Conservation (phyloP, 2,113 vertebrate species). For the Ptilorrhoa leucosticta region DNA sequence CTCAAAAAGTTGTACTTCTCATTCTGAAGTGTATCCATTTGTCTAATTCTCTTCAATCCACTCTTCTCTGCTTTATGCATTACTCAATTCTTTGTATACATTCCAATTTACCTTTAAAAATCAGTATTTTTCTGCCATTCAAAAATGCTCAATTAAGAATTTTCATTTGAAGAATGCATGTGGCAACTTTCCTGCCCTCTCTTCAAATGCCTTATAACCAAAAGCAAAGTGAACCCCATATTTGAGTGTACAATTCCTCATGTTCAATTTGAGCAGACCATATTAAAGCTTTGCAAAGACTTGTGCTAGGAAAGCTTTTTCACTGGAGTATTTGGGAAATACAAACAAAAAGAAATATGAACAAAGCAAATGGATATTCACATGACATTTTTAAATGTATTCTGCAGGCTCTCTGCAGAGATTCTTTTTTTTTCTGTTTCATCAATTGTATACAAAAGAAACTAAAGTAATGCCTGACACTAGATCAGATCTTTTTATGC, state of each 20-base stretch:
- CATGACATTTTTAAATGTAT: background rate
- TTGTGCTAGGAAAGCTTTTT: background rate
- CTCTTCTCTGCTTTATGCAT: background rate
- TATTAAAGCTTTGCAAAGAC: background rate
- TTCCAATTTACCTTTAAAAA: background rate
- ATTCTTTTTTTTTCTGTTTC: background rate
- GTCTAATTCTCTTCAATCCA: background rate
- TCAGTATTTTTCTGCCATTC: background rate
- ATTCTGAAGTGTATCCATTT: background rate
- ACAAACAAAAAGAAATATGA: background rate
- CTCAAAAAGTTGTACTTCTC: background rate
- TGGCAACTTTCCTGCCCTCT: background rate
- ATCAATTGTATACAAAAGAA: background rate
- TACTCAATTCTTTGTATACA: background rate
- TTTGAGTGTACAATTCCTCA: background rate
- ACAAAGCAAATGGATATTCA: background rate
- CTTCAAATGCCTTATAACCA: background rate
- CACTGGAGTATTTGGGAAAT: background rate
- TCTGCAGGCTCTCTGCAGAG: background rate
- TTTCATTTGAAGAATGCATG: background rate
- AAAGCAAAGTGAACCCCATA: background rate
- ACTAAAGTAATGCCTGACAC: background rate
- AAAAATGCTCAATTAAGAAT: background rate
- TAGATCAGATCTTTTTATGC: background rate
- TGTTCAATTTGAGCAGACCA: background rate